A percentile compares a stretch with the other conserved stretches of the same genome.
Conservation (phyloP, 2,113 vertebrate genomes). For the Mirounga angustirostris region DNA sequence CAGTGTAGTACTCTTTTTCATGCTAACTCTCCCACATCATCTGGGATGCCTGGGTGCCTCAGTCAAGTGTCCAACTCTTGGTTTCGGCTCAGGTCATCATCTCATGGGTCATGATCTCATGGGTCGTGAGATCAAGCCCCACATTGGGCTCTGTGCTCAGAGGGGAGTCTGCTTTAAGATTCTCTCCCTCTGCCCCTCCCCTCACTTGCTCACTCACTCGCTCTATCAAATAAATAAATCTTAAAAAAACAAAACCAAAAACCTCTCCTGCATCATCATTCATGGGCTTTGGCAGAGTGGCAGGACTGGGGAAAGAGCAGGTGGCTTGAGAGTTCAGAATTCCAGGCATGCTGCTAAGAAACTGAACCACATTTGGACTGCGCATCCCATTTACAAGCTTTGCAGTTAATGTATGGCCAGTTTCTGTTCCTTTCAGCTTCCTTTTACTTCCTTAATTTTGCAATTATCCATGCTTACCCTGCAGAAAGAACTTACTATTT, state of each 20-base stretch:
- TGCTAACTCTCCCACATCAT: background rate
- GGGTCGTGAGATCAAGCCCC: background rate
- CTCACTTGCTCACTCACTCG: background rate
- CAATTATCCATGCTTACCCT: background rate
- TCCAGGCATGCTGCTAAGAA: background rate
- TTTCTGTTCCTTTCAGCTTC: constrained; percentile 15
- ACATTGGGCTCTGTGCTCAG: background rate
- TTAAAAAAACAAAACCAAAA: background rate
- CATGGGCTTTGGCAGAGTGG: background rate
- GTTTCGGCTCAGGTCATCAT: background rate
- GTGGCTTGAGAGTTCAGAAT: background rate
- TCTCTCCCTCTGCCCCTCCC: background rate
- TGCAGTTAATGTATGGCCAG: background rate
- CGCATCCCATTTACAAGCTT: background rate
- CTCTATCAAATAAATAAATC: background rate
- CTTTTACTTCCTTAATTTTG: constrained; percentile 12
- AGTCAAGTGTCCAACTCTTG: background rate
- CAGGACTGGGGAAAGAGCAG: background rate
- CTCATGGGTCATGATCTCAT: background rate
- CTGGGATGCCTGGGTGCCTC: background rate
- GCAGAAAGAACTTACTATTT: background rate
- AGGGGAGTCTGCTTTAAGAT: background rate
- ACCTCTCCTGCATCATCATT: background rate
- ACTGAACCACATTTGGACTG: background rate
- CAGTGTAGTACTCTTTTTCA: background rate